Percentiles rank a stretch among this genome's conserved stretches.
phyloP scores from a whole-genome alignment of 2,113 vertebrate species.

The Podarcis muralis region DNA sequence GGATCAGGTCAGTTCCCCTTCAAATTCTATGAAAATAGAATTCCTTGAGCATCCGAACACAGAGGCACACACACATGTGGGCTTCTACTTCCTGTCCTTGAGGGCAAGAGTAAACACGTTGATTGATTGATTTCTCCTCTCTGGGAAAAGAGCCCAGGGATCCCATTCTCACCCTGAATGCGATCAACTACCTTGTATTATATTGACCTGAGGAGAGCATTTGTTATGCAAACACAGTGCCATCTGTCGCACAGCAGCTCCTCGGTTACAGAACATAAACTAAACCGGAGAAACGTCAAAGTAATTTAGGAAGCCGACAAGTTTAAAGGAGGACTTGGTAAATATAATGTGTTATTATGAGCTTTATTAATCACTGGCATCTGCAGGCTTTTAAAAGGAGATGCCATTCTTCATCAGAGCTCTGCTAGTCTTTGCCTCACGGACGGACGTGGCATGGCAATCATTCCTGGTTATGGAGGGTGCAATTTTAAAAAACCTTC shows the following conservation, averaged over 20 bases:
- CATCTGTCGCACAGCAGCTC: conserved; percentile 68
- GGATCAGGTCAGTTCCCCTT: too few relatives aligned
- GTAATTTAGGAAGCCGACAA: conserved; percentile 65
- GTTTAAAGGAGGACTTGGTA: conserved; percentile 63
- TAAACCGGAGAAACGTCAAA: conserved; percentile 69
- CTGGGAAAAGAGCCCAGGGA: conserved; percentile 6
- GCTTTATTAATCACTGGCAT: conserved; percentile 43
- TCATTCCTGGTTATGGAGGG: conserved; percentile 28
- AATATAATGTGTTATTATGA: conserved; percentile 36
- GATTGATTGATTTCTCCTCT: conserved; percentile 34
- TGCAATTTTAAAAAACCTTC: not conserved
- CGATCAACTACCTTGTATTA: conserved; percentile 45
- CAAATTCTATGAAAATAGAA: too few relatives aligned
- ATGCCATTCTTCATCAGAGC: not conserved
- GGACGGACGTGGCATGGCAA: not conserved
- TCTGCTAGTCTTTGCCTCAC: not conserved
- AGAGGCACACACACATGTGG: not conserved
- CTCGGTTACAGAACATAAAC: conserved; percentile 69
- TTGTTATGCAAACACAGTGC: conserved; percentile 65
- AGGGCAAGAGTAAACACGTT: conserved; percentile 20
- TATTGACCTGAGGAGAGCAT: conserved; percentile 60
- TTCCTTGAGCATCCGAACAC: not conserved
- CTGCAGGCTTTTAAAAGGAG: conserved; percentile 7
- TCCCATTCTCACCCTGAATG: not conserved
- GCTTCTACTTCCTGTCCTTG: conserved; percentile 19